phyloP scores from a whole-genome alignment of 2,888 invertebrate species.

The Cyaniris semiargus region DNA sequence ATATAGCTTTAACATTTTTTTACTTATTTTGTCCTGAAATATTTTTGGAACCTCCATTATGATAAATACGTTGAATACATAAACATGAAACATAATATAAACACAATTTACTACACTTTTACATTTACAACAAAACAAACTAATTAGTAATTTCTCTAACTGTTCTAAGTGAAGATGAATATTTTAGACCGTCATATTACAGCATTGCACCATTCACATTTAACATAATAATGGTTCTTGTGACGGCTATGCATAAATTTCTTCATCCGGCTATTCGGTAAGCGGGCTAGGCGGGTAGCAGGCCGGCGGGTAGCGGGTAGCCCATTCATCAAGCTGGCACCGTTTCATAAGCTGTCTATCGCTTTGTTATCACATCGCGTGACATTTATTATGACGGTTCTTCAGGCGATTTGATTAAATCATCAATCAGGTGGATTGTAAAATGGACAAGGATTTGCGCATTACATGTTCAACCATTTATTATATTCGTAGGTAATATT shows the following conservation, averaged over 20 bases:
- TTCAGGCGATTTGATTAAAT: slow-evolving; percentile 57
- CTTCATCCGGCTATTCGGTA: slow-evolving; percentile 32
- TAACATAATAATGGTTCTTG: slow-evolving; percentile 35
- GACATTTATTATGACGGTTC: slow-evolving; percentile 68
- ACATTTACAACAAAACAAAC: not conserved
- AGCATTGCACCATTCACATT: slow-evolving; percentile 32
- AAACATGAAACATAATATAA: not conserved
- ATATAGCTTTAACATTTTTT: not conserved
- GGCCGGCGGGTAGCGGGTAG: not conserved
- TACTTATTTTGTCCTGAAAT: slow-evolving; percentile 4
- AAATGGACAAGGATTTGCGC: not conserved
- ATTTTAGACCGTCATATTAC: slow-evolving; percentile 21
- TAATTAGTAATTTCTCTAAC: not conserved
- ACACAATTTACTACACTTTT: not conserved
- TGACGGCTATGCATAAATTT: slow-evolving; percentile 35
- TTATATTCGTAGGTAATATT: not conserved
- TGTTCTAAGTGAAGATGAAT: slow-evolving; percentile 11
- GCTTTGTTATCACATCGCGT: slow-evolving; percentile 67
- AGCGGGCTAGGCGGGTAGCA: not conserved
- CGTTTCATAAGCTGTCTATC: slow-evolving; percentile 69
- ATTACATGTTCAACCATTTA: not conserved
- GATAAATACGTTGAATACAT: not conserved
- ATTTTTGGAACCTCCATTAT: not conserved
- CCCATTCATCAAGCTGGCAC: slow-evolving; percentile 65
- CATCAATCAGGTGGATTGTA: slow-evolving; percentile 48